Conservation (phyloP, 2,797 vertebrate species). For the Macroramphosus scolopax region DNA sequence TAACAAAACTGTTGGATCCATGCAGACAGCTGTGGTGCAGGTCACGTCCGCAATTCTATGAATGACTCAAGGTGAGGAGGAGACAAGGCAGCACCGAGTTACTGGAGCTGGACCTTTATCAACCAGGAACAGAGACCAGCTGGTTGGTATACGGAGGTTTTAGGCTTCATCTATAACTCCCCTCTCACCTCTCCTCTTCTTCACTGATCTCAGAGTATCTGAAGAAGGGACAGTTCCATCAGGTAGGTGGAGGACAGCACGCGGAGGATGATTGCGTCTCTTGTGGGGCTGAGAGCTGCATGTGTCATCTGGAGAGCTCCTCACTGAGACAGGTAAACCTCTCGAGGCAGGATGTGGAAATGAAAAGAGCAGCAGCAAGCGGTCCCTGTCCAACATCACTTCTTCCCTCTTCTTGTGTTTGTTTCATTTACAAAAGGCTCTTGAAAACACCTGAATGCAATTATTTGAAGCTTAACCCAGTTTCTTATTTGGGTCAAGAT, state of each 20-base stretch:
- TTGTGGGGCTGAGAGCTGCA: not conserved
- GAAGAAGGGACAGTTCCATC: conserved; percentile 3
- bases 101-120: conserved; percentile 10
- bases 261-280: conserved; percentile 4
- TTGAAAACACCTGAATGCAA: too few species aligned
- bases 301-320: conserved; percentile 6
- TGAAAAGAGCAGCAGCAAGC: not conserved
- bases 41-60: conserved; percentile 2
- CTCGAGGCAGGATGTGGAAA: conserved; percentile 2
- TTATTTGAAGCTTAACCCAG: too few species aligned
- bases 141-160: conserved; percentile 11
- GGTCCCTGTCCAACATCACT: not conserved
- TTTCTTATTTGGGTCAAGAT: too few species aligned
- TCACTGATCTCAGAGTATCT: conserved; percentile 3
- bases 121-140: conserved; percentile 30
- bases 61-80: conserved; percentile 29
- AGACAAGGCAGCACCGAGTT: not conserved
- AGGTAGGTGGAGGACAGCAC: too few species aligned
- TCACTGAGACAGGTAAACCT: not conserved
- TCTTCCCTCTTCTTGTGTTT: conserved; percentile 4
- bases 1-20: not conserved
- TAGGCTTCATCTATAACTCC: conserved; percentile 18
- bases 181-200: not conserved
- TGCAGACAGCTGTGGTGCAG: too few species aligned
- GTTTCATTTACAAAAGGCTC: not conserved